phyloP scores from a whole-genome alignment of 1,140 invertebrate species.

The Drosophila asahinai region DNA sequence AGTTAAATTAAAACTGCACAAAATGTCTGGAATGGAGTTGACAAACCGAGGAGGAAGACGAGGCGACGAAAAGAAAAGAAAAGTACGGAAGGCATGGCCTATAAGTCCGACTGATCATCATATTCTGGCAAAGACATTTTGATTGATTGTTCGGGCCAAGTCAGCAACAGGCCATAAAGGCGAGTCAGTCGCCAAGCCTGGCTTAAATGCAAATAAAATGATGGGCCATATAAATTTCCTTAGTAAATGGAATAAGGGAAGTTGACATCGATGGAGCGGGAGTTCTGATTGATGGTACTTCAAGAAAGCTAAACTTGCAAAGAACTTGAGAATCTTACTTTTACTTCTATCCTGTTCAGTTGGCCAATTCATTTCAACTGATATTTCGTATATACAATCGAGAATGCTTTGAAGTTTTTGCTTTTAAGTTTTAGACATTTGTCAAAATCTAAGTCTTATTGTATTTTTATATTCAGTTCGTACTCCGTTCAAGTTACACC shows the following conservation, averaged over 20 bases:
- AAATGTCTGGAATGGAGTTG: slow-evolving; percentile 60
- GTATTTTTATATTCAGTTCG: no score
- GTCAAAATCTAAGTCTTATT: no score
- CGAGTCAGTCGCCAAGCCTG: background rate
- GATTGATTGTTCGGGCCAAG: slow-evolving; percentile 68
- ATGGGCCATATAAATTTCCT: slow-evolving; percentile 47
- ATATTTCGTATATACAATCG: background rate
- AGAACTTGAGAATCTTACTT: background rate
- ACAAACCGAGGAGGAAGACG: slow-evolving; percentile 28
- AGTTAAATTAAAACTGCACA: slow-evolving; percentile 78
- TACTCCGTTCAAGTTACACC: no score
- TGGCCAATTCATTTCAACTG: no score
- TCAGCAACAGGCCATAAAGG: slow-evolving; percentile 43
- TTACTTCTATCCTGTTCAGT: background rate
- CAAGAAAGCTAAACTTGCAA: slow-evolving; percentile 15
- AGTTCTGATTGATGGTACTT: slow-evolving; percentile 46
- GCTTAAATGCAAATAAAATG: slow-evolving; percentile 49
- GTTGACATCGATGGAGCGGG: slow-evolving; percentile 33
- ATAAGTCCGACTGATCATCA: slow-evolving; percentile 46
- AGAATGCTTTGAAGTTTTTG: background rate
- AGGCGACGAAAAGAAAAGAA: background rate
- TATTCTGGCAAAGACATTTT: slow-evolving; percentile 60
- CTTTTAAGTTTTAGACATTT: no score
- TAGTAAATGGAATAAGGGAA: slow-evolving; percentile 37
- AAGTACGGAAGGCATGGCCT: slow-evolving; percentile 7